phyloP scores from a whole-genome alignment of 2,113 vertebrate genomes.

The Alligator mississippiensis region DNA sequence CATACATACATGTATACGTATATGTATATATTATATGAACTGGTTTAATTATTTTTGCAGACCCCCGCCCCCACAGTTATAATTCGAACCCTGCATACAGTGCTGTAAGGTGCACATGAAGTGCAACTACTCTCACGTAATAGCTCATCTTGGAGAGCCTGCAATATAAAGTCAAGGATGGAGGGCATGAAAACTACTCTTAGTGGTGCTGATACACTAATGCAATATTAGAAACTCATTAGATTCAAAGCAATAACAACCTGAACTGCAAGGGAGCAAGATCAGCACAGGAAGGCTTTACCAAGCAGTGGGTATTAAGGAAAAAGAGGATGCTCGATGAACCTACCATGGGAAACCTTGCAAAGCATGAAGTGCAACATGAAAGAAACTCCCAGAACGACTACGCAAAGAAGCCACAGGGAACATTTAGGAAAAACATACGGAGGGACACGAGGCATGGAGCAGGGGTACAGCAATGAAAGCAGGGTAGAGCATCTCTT shows the following conservation, averaged over 20 bases:
- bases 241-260: neutral
- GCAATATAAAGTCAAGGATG: neutral
- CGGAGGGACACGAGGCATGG: neutral
- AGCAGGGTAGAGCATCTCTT: neutral
- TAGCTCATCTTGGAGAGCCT: neutral
- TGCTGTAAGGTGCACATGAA: no score
- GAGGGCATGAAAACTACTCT: neutral
- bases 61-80: no score
- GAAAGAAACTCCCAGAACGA: neutral
- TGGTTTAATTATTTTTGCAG: no score
- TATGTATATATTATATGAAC: no score
- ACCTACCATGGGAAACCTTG: neutral
- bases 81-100: no score
- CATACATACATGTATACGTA: neutral
- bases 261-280: no score
- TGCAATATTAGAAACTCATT: neutral
- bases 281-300: neutral
- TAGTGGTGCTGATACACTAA: neutral
- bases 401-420: neutral
- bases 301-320: neutral
- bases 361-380: no score
- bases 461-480: rapidly evolving
- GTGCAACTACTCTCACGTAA: no score
- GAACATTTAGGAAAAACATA: neutral
- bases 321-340: rapidly evolving